Evolutionary conservation across 2,888 invertebrate species (phyloP).

Genomic region (Xestia c-nigrum): DNA sequence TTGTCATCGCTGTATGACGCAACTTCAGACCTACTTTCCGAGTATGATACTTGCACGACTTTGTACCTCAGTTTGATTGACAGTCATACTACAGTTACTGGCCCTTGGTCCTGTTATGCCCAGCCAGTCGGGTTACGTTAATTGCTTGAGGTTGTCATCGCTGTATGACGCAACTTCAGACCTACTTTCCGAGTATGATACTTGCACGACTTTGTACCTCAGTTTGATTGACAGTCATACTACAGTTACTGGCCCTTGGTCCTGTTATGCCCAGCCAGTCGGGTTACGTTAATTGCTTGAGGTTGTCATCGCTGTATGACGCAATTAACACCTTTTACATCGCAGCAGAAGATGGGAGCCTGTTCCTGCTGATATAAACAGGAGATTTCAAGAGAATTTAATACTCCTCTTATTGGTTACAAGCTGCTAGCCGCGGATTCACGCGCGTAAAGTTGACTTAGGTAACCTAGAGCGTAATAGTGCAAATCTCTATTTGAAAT

Average conservation of each 20-base stretch:
- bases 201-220: neutral
- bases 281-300: slow-evolving; percentile 27
- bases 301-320: slow-evolving; percentile 40
- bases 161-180: too few relatives aligned
- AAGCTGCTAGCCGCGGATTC: neutral
- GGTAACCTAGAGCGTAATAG: neutral
- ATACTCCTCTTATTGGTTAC: neutral
- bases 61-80: too few relatives aligned
- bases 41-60: too few relatives aligned
- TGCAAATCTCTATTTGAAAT: neutral
- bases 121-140: too few relatives aligned
- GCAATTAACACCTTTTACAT: slow-evolving; percentile 40
- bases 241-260: neutral
- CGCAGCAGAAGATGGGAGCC: slow-evolving; percentile 6
- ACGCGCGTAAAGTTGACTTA: neutral
- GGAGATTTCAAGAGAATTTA: slow-evolving; percentile 16
- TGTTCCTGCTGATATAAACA: slow-evolving; percentile 18
- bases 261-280: too few relatives aligned
- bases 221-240: neutral
- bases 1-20: too few relatives aligned
- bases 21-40: too few relatives aligned
- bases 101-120: too few relatives aligned
- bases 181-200: too few relatives aligned
- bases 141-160: too few relatives aligned
- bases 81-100: too few relatives aligned